Evolutionary conservation across 1,140 invertebrate genomes (phyloP).

Genomic region (Anoplolepis gracilipes): DNA sequence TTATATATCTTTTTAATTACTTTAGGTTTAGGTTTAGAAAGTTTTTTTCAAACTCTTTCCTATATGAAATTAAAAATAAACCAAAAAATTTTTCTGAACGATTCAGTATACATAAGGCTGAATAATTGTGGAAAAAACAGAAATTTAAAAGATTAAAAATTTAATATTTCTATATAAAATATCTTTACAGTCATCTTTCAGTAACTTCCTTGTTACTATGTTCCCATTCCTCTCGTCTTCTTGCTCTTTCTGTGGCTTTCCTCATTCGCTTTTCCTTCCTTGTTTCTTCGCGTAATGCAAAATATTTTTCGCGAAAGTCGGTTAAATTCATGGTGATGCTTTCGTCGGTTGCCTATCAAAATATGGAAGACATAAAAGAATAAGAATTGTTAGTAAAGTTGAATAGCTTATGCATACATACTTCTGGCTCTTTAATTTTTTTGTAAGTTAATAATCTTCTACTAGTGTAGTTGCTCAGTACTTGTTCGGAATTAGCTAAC

Average conservation of each 20-base stretch:
- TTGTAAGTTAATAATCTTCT: slow-evolving; percentile 94
- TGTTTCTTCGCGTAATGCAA: slow-evolving; percentile 88
- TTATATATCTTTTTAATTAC: slow-evolving; percentile 12
- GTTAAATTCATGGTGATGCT: slow-evolving; percentile 79
- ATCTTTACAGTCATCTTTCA: slow-evolving; percentile 69
- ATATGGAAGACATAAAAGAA: slow-evolving; percentile 7
- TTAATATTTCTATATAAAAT: slow-evolving; percentile 46
- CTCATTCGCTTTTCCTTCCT: slow-evolving; percentile 86
- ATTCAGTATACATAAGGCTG: background rate
- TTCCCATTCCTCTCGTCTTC: slow-evolving; percentile 81
- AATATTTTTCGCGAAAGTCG: slow-evolving; percentile 89
- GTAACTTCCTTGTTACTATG: slow-evolving; percentile 63
- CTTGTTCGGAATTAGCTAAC: slow-evolving; percentile 94
- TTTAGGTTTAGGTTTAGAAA: too few relatives aligned
- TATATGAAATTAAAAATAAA: too few relatives aligned
- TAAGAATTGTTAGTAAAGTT: background rate
- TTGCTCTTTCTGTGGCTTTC: slow-evolving; percentile 78
- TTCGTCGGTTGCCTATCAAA: slow-evolving; percentile 76
- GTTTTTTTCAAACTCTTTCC: too few relatives aligned
- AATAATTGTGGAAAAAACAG: background rate
- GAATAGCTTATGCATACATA: slow-evolving; percentile 55
- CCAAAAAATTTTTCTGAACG: too few relatives aligned
- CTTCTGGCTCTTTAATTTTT: slow-evolving; percentile 89
- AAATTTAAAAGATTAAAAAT: slow-evolving; percentile 44
- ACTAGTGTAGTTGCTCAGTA: slow-evolving; percentile 91